Percentiles rank a stretch among this genome's conserved stretches.
These are phyloP conservation scores for Lepidochitona cinerea DNA, from an alignment of 2,888 invertebrate genomes.

Conservation along the genomic window DNA sequence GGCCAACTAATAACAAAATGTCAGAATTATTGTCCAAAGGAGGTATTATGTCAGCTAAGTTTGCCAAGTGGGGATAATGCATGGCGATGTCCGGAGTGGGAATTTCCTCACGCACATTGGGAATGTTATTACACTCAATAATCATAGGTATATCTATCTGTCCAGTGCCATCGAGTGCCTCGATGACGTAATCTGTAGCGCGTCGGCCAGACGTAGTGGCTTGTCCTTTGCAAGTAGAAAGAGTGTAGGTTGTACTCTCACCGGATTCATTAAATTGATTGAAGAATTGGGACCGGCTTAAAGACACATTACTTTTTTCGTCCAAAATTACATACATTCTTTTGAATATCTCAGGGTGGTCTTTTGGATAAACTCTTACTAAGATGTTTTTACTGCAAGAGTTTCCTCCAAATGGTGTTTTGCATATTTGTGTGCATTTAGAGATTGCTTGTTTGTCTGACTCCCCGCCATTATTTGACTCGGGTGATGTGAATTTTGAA, in stretches of 20 bases:
- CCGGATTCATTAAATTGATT: neutral
- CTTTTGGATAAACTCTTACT: no score
- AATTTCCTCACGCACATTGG: slow-evolving; percentile 25
- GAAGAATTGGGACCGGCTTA: neutral
- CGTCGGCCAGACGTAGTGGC: slow-evolving; percentile 16
- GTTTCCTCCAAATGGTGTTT: neutral
- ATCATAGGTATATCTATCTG: slow-evolving; percentile 22
- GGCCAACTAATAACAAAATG: slow-evolving; percentile 6
- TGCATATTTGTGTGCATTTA: slow-evolving; percentile 8
- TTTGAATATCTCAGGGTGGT: no score
- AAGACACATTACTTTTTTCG: slow-evolving; percentile 15
- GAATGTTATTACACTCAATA: slow-evolving; percentile 31
- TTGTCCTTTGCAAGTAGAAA: slow-evolving; percentile 3
- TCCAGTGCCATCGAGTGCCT: slow-evolving; percentile 15
- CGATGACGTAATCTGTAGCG: slow-evolving; percentile 16
- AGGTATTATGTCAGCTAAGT: slow-evolving; percentile 4
- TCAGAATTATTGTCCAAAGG: neutral
- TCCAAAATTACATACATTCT: slow-evolving; percentile 6
- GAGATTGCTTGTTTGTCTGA: neutral
- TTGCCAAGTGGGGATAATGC: slow-evolving; percentile 2
- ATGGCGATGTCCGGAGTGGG: slow-evolving; percentile 27
- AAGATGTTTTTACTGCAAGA: slow-evolving; percentile 13
- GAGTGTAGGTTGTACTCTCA: neutral
- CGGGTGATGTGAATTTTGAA: no score
- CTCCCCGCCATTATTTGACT: slow-evolving; percentile 9